A percentile compares a stretch with the other conserved stretches of the same genome.
Conservation (phyloP, 2,113 vertebrate species). For the Papio anubis region DNA sequence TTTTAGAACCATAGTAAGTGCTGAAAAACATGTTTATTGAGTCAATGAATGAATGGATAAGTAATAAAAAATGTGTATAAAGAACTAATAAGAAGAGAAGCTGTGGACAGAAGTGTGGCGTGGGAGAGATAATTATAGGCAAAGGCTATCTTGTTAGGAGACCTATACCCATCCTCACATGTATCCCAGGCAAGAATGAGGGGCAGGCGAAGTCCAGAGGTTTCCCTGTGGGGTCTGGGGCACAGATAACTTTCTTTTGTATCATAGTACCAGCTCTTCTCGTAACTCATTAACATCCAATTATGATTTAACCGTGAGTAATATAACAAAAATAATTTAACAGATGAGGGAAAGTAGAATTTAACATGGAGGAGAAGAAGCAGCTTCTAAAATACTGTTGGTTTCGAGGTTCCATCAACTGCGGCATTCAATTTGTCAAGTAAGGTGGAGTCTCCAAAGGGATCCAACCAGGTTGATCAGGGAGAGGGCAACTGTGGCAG, state of each 20-base stretch:
- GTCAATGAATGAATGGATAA: neutral
- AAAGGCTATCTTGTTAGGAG: neutral
- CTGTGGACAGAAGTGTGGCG: neutral
- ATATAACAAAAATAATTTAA: too few species aligned
- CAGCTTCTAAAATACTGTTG: neutral
- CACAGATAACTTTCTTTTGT: neutral
- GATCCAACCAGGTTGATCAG: neutral
- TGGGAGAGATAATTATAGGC: neutral
- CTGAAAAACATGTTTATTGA: neutral
- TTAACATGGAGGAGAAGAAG: neutral
- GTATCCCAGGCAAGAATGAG: too few species aligned
- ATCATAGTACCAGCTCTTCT: neutral
- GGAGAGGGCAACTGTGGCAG: neutral
- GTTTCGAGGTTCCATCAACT: neutral
- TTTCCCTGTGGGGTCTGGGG: accelerated
- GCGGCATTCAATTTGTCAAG: neutral
- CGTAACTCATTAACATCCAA: neutral
- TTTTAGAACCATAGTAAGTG: neutral
- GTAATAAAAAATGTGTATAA: neutral
- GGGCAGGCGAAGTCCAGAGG: neutral
- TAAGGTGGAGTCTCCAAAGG: neutral
- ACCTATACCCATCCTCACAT: accelerated
- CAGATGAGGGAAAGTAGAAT: too few species aligned
- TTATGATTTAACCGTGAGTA: too few species aligned
- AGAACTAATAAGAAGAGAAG: neutral